A percentile compares a stretch with the other conserved stretches of the same genome.
phyloP scores from a whole-genome alignment of 1,140 invertebrate species.

The Bombus fervidus region DNA sequence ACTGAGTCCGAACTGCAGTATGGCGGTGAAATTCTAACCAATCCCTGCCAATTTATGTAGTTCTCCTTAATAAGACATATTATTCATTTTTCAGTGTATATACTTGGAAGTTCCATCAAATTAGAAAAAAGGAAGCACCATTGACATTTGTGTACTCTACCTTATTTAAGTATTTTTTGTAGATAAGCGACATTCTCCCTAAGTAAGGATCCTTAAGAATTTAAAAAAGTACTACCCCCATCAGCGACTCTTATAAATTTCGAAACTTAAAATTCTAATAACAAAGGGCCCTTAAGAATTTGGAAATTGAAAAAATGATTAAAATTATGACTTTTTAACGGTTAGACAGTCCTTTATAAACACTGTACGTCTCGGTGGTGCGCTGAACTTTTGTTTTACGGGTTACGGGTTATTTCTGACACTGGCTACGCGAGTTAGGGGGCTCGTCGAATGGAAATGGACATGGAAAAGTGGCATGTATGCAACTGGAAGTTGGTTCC shows the following conservation, averaged over 20 bases:
- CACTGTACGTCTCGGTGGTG: not conserved
- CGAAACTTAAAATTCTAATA: too few relatives aligned
- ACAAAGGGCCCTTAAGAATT: not conserved
- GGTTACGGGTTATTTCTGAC: not conserved
- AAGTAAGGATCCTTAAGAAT: not conserved
- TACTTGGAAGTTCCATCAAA: too few relatives aligned
- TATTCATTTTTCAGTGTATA: too few relatives aligned
- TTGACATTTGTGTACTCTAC: too few relatives aligned
- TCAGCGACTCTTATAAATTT: too few relatives aligned
- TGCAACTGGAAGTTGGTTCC: not conserved
- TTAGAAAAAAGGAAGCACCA: too few relatives aligned
- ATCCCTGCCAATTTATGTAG: too few relatives aligned
- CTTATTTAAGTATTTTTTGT: too few relatives aligned
- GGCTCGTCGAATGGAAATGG: slow-evolving; percentile 10
- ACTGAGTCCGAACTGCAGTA: too few relatives aligned
- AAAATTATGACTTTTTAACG: not conserved
- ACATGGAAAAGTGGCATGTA: slow-evolving; percentile 4
- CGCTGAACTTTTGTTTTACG: not conserved
- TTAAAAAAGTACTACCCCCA: not conserved
- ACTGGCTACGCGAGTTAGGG: not conserved
- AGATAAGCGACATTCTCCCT: too few relatives aligned
- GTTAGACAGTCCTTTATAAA: not conserved
- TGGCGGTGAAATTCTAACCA: too few relatives aligned
- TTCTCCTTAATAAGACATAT: too few relatives aligned
- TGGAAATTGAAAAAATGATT: not conserved